Conservation (phyloP, 1,140 invertebrate genomes). For the Lutraria rhynchaena region DNA sequence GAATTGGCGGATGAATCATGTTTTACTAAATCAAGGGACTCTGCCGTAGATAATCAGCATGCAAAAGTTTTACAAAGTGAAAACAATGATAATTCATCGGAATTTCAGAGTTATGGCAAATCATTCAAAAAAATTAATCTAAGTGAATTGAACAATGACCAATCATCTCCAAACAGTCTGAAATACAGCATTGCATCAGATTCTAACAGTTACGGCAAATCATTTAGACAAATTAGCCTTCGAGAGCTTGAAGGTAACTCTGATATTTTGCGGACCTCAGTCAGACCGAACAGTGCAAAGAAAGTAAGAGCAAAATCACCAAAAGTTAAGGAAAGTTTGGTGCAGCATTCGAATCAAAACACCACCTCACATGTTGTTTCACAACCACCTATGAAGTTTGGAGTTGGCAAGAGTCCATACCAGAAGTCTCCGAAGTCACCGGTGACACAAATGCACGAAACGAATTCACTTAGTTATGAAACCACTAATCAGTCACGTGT, state of each 20-base stretch:
- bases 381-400: constrained; percentile 45
- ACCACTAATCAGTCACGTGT: not conserved
- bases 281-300: not conserved
- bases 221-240: not conserved
- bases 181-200: not conserved
- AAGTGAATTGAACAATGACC: not conserved
- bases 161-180: not conserved
- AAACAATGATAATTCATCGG: not conserved
- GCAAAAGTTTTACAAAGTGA: not conserved
- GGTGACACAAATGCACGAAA: too few species aligned
- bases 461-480: too few species aligned
- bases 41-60: not conserved
- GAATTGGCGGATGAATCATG: not conserved
- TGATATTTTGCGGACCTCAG: not conserved
- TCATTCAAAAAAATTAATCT: constrained; percentile 16
- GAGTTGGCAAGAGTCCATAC: not conserved
- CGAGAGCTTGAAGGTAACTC: not conserved
- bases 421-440: too few species aligned
- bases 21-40: not conserved
- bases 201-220: not conserved
- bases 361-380: not conserved
- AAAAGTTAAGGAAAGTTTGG: not conserved
- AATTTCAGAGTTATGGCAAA: constrained; percentile 1
- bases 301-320: not conserved
- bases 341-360: not conserved